phyloP scores from a whole-genome alignment of 2,888 invertebrate genomes.

The Hydrotaea cyrtoneurina region DNA sequence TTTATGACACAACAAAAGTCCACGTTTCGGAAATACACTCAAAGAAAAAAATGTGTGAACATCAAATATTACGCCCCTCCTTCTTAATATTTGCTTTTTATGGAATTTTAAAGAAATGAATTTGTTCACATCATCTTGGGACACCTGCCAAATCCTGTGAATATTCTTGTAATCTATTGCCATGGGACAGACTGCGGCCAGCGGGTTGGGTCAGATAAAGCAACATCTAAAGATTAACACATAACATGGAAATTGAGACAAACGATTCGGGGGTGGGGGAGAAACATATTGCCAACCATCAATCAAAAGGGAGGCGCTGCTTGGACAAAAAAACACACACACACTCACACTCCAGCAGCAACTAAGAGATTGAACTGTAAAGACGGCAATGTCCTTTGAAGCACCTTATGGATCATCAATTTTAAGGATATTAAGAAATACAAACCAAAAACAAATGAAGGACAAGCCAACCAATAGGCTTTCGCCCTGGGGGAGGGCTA shows the following conservation, averaged over 20 bases:
- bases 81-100: neutral
- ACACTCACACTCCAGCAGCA: neutral
- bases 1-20: neutral
- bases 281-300: neutral
- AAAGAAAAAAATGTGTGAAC: neutral
- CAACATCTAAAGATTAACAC: constrained; percentile 71
- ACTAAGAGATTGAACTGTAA: neutral
- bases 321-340: too few species aligned
- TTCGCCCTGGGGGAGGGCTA: neutral
- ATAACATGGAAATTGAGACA: constrained; percentile 69
- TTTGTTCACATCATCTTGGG: neutral
- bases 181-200: too few species aligned
- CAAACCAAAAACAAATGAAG: neutral
- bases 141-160: neutral
- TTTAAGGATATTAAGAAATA: constrained; percentile 10
- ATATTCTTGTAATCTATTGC: neutral
- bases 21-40: neutral
- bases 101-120: neutral
- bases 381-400: neutral
- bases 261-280: neutral
- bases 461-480: neutral
- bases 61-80: neutral
- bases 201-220: neutral
- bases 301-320: constrained; percentile 30
- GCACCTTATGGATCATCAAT: constrained; percentile 23